Evolutionary conservation across 2,113 vertebrate species (phyloP), one percentile per base, ranked within the genome.

Genomic region (Corythaeola cristata): DNA sequence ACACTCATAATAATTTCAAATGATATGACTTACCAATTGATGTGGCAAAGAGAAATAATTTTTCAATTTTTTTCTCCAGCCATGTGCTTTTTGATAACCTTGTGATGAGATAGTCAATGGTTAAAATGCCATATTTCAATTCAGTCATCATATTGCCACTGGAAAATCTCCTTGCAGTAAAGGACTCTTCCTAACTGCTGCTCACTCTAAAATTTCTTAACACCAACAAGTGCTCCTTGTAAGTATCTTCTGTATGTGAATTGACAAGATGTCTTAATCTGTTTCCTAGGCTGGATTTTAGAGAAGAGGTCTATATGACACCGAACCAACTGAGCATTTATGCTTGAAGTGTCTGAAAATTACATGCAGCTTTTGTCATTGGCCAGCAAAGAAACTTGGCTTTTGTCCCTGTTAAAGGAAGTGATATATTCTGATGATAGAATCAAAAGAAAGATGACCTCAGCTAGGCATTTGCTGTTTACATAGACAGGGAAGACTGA

Each of bases 381-480:
- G 49, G 7, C 35, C n/a, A 82, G 47, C 32, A 80, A 68, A 68
- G 35, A 90, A 90, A 89, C 41, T 45, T 67, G 35, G 17, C 33
- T 77, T 87, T 72, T 89, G n/a, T 87, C 33, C 13, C 14, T 56
- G 2, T 82, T 79, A 30, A 76, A 74, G 50, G 26, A 91, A 82
- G 55, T 64, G 20, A 45, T 81, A 13, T 50, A 88, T 76, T 78
- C 49, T 88, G 62, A 72, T 79, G 66, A 59, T 76, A 82, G 75
- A 87, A 67, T 96, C 79, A 89, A 73, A 87, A 86, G 58, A 79
- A 86, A 77, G 93, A 85, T 59, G 80, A 86, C 60, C 24, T 85
- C 41, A 95, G 30, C 68, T 79, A 79, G 13, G 24, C 88, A 62
- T 89, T 93, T 95, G 76, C 55, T 71, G 8, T 87, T 91, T 90